These are phyloP conservation scores for Styela clava DNA, from an alignment of 23 tunicate species.

Conservation along the genomic window DNA sequence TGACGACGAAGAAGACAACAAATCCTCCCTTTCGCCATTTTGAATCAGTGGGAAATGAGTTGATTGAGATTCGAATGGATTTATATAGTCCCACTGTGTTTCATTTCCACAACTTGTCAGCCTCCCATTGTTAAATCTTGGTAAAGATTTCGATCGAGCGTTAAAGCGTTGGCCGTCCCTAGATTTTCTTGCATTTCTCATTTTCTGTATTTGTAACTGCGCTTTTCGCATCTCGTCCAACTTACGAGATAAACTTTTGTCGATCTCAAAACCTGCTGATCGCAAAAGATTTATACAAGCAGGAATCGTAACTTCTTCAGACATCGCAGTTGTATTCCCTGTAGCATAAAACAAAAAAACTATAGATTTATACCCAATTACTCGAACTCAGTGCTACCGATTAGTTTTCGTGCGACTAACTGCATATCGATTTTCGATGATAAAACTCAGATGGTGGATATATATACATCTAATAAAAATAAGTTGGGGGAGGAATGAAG, in stretches of 20 bases:
- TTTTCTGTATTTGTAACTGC: background rate
- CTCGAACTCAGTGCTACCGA: no score
- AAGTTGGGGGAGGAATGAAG: no score
- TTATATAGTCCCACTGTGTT: background rate
- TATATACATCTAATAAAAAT: no score
- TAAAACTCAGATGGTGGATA: no score
- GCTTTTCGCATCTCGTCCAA: background rate
- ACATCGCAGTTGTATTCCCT: background rate
- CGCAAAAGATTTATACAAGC: background rate
- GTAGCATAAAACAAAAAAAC: no score
- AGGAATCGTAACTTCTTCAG: background rate
- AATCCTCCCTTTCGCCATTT: background rate
- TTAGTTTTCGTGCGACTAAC: no score
- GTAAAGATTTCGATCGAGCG: background rate
- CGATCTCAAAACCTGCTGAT: background rate
- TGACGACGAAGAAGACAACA: conserved; percentile 1
- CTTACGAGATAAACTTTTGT: background rate
- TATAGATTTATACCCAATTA: no score
- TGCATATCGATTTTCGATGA: no score
- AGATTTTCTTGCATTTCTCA: background rate
- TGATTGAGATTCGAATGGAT: background rate
- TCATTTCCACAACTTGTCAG: background rate
- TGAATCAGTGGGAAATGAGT: background rate
- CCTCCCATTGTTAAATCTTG: background rate
- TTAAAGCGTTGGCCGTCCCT: background rate